Conservation (phyloP, 2,888 invertebrate genomes). For the Diabrotica balteata region DNA sequence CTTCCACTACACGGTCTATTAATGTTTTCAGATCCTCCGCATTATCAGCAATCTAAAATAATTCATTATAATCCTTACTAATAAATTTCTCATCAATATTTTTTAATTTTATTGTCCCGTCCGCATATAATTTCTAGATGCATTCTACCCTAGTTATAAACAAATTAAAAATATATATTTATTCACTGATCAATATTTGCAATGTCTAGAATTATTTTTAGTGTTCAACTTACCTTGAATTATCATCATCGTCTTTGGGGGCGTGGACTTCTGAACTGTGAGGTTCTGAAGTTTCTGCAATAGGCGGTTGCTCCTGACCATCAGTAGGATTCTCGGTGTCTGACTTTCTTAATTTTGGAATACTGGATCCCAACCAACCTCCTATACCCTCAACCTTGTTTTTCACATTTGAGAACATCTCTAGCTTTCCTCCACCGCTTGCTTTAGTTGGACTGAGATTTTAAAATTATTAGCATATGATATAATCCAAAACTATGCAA, state of each 20-base stretch:
- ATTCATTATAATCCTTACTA: too few species aligned
- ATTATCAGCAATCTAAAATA: too few species aligned
- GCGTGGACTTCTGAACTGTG: slow-evolving; percentile 59
- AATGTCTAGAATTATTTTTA: background rate
- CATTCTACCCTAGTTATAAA: too few species aligned
- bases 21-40: too few species aligned
- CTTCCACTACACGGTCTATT: too few species aligned
- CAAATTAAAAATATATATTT: background rate
- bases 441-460: slow-evolving; percentile 72
- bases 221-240: slow-evolving; percentile 73
- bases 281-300: slow-evolving; percentile 59
- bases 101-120: too few species aligned
- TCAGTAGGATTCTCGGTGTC: slow-evolving; percentile 60
- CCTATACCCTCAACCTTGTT: slow-evolving; percentile 87
- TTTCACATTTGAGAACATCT: slow-evolving; percentile 87
- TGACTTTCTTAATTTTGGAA: slow-evolving; percentile 77
- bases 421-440: slow-evolving; percentile 66
- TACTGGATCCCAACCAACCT: slow-evolving; percentile 74
- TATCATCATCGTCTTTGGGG: slow-evolving; percentile 80
- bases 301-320: slow-evolving; percentile 50
- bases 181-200: slow-evolving; percentile 9
- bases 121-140: too few species aligned
- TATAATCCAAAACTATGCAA: too few species aligned
- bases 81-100: too few species aligned
- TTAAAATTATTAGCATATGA: background rate